Percentiles rank a stretch among this genome's conserved stretches.
phyloP scores from a whole-genome alignment of 2,113 vertebrate genomes.

The Hemiscyllium ocellatum region DNA sequence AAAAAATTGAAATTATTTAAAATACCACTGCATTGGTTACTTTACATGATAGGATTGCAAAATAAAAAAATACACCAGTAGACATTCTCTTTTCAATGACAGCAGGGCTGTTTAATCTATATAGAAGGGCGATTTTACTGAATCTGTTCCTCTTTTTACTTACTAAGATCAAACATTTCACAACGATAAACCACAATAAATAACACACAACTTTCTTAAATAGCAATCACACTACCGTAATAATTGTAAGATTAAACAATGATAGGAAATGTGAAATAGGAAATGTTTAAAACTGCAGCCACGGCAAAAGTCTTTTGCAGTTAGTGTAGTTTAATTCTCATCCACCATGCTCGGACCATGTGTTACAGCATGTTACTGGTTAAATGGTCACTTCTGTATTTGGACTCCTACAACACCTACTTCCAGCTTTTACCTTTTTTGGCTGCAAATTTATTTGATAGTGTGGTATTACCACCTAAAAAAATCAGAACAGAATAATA shows the following conservation, averaged over 20 bases:
- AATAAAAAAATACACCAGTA: not conserved
- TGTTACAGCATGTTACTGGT: slow-evolving; percentile 1
- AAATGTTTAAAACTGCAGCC: not conserved
- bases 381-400: slow-evolving; percentile 25
- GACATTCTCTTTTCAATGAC: not conserved
- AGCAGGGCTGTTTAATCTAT: not conserved
- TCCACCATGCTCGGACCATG: slow-evolving; percentile 3
- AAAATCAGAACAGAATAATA: slow-evolving; percentile 36
- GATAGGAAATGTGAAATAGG: not conserved
- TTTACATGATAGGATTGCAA: not conserved
- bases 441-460: slow-evolving; percentile 28
- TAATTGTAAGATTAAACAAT: not conserved
- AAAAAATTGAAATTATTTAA: not conserved
- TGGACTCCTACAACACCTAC: slow-evolving; percentile 3
- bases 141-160: not conserved
- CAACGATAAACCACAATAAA: not conserved
- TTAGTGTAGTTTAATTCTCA: slow-evolving; percentile 34
- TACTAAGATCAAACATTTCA: not conserved
- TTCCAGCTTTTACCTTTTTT: slow-evolving; percentile 30
- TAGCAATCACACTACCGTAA: not conserved
- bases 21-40: not conserved
- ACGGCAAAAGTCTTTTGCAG: slow-evolving; percentile 12
- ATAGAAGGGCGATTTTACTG: not conserved
- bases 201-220: not conserved
- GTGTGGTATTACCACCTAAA: slow-evolving; percentile 32